Evolutionary conservation across 2,888 invertebrate species (phyloP).

Genomic region (Fabriciana adippe): DNA sequence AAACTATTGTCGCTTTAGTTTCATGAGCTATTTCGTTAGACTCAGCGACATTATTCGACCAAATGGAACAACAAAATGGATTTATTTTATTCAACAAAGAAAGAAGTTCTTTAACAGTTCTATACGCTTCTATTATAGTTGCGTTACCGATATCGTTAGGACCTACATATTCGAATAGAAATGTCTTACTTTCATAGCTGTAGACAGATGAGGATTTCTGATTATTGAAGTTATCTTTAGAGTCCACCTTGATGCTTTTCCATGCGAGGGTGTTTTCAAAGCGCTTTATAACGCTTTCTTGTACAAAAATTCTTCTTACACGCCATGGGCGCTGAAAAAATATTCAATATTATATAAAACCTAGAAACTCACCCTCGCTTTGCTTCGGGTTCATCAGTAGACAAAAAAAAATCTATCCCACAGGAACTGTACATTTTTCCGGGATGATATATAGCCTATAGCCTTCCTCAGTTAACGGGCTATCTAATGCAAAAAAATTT

Average conservation of each 20-base stretch:
- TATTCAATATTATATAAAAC: too few relatives aligned
- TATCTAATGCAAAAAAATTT: too few relatives aligned
- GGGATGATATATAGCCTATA: too few relatives aligned
- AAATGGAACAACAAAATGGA: constrained; percentile 52
- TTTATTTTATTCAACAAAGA: constrained; percentile 44
- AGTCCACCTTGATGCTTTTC: constrained; percentile 41
- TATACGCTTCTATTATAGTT: constrained; percentile 54
- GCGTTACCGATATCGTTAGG: constrained; percentile 33
- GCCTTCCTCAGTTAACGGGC: too few relatives aligned
- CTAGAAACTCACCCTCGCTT: too few relatives aligned
- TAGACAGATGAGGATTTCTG: constrained; percentile 35
- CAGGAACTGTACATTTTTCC: too few relatives aligned
- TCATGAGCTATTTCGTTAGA: constrained; percentile 55
- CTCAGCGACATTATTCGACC: constrained; percentile 55
- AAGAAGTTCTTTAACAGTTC: constrained; percentile 59
- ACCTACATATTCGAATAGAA: constrained; percentile 35
- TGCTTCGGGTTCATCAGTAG: too few relatives aligned
- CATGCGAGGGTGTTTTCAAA: constrained; percentile 51
- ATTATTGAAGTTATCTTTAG: constrained; percentile 25
- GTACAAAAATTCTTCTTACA: constrained; percentile 52
- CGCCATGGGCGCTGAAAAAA: constrained; percentile 55
- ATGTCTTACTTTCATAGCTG: constrained; percentile 37
- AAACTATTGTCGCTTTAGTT: constrained; percentile 44
- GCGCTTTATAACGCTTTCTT: constrained; percentile 53
- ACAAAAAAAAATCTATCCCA: too few relatives aligned